Percentiles rank a stretch among this genome's conserved stretches.
These are phyloP conservation scores for Mallotus villosus DNA, from an alignment of 2,797 vertebrate species.

Conservation along the genomic window DNA sequence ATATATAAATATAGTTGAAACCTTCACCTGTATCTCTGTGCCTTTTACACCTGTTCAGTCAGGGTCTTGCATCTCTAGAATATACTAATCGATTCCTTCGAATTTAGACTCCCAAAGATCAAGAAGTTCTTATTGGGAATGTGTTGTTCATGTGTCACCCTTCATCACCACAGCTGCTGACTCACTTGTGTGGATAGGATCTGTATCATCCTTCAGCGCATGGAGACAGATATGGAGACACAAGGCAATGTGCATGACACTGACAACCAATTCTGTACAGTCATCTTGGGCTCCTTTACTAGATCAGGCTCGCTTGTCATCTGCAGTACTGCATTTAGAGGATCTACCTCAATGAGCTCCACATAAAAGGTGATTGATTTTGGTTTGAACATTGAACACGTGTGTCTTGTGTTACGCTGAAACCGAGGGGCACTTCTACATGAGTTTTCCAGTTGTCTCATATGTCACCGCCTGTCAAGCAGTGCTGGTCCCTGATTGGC, in stretches of 20 bases:
- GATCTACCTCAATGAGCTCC: no score
- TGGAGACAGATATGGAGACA: slow-evolving; percentile 12
- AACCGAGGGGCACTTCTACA: no score
- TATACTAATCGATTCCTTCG: background rate
- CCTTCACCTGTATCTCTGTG: background rate
- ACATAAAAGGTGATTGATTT: no score
- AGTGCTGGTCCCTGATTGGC: slow-evolving; percentile 46
- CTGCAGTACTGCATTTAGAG: no score
- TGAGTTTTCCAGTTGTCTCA: no score
- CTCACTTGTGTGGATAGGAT: slow-evolving; percentile 13
- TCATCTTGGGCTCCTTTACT: background rate
- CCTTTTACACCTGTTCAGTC: slow-evolving; percentile 18
- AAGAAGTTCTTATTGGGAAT: background rate
- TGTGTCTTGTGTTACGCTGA: background rate
- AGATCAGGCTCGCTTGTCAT: no score
- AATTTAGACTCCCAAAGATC: background rate
- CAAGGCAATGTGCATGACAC: slow-evolving; percentile 11
- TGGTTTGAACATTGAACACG: no score
- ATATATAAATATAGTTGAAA: background rate
- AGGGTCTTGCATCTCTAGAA: slow-evolving; percentile 1
- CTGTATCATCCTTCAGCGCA: slow-evolving; percentile 10
- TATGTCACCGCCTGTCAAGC: background rate
- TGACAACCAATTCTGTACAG: slow-evolving; percentile 11
- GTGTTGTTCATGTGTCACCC: slow-evolving; percentile 21
- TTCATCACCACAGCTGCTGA: slow-evolving; percentile 22